Percentiles rank a stretch among this genome's conserved stretches.
These are phyloP conservation scores for Tuberolachnus salignus DNA, from an alignment of 2,888 invertebrate genomes.

Conservation along the genomic window DNA sequence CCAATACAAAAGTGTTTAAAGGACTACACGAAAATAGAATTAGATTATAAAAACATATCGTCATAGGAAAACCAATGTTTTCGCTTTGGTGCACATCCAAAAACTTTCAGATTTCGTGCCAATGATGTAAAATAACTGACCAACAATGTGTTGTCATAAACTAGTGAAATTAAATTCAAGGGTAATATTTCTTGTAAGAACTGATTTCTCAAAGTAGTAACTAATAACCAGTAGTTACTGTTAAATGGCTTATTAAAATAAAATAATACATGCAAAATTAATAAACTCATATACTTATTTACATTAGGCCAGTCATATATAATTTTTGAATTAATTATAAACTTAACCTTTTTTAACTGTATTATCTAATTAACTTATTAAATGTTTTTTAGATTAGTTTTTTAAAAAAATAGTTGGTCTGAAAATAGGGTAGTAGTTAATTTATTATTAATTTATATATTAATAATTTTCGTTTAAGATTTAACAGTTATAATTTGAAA, in stretches of 20 bases:
- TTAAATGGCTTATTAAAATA: neutral
- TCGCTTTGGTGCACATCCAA: conserved; percentile 32
- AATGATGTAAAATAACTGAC: conserved; percentile 36
- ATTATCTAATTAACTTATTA: no score
- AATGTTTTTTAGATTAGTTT: no score
- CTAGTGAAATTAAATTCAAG: conserved; percentile 47
- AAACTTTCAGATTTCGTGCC: conserved; percentile 41
- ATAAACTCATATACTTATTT: no score
- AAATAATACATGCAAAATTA: neutral
- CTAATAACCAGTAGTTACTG: no score
- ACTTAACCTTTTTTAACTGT: no score
- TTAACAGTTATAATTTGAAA: neutral
- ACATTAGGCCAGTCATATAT: no score
- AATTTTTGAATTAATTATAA: no score
- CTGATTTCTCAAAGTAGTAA: neutral
- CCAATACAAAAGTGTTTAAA: conserved; percentile 15
- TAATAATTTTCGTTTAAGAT: neutral
- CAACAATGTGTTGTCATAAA: conserved; percentile 29
- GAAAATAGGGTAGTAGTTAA: no score
- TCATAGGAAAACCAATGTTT: conserved; percentile 33
- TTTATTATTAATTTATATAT: neutral
- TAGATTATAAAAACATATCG: conserved; percentile 29
- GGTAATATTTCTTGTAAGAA: neutral
- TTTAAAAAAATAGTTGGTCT: no score
- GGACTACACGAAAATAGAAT: conserved; percentile 25